A percentile compares a stretch with the other conserved stretches of the same genome.
These are phyloP conservation scores for Falco berigora DNA, from an alignment of 2,797 vertebrate species.

Conservation along the genomic window DNA sequence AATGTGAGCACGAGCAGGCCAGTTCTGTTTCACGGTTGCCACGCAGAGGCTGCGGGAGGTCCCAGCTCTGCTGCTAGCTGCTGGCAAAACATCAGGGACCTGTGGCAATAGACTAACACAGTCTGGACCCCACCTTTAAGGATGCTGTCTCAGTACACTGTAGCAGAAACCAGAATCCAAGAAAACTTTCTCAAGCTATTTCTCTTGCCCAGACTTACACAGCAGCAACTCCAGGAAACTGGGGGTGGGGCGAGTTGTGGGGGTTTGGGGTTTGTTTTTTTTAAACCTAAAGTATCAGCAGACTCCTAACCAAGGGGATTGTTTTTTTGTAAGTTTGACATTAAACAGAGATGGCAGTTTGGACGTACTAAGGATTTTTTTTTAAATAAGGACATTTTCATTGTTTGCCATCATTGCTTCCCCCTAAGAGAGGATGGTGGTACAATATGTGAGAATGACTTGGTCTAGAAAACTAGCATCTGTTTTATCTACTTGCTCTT, in stretches of 20 bases:
- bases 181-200: neutral
- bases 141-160: neutral
- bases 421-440: conserved; percentile 40
- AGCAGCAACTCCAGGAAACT: neutral
- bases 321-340: conserved; percentile 11
- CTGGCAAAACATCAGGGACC: neutral
- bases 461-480: conserved; percentile 25
- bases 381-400: conserved; percentile 1
- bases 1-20: neutral
- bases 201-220: neutral
- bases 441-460: conserved; percentile 3
- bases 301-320: neutral
- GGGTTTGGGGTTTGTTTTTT: neutral
- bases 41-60: neutral
- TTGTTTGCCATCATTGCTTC: conserved; percentile 35
- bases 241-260: neutral
- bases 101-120: neutral
- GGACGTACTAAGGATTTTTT: neutral
- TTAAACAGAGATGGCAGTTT: conserved; percentile 45
- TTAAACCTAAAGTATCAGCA: neutral
- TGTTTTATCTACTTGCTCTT: conserved; percentile 45
- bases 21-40: neutral
- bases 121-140: neutral
- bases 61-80: neutral
- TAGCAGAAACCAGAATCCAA: neutral